phyloP scores from a whole-genome alignment of 2,113 vertebrate genomes.

The Ictidomys tridecemlineatus region DNA sequence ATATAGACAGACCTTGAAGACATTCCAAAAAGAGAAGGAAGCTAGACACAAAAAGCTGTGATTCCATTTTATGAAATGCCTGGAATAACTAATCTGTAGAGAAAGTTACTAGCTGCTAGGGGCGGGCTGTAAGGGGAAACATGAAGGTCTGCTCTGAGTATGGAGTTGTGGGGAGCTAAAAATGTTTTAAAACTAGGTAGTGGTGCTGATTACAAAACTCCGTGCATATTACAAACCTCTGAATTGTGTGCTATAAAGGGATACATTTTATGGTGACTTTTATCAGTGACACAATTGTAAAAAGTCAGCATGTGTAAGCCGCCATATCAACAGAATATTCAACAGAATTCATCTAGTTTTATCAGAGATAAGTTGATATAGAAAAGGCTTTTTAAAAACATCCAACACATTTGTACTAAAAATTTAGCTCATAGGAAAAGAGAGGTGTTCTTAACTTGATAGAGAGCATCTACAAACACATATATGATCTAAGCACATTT shows the following conservation, averaged over 20 bases:
- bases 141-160: not conserved
- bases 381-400: not conserved
- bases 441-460: not conserved
- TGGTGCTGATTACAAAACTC: not conserved
- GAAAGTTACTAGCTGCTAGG: not conserved
- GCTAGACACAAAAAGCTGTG: not conserved
- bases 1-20: not conserved
- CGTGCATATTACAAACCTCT: not conserved
- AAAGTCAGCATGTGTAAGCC: not conserved
- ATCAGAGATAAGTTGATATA: not conserved
- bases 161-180: not conserved
- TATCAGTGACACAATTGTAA: not conserved
- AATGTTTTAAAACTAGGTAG: constrained; percentile 3
- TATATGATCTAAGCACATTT: not conserved
- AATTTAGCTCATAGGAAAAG: not conserved
- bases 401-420: not conserved
- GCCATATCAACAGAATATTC: not conserved
- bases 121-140: not conserved
- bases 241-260: not conserved
- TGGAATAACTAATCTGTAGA: not conserved
- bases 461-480: not conserved
- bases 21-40: not conserved
- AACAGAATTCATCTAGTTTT: not conserved
- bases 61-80: not conserved
- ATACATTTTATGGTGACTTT: not conserved